phyloP scores from a whole-genome alignment of 2,113 vertebrate species.

The Seriola dumerili region DNA sequence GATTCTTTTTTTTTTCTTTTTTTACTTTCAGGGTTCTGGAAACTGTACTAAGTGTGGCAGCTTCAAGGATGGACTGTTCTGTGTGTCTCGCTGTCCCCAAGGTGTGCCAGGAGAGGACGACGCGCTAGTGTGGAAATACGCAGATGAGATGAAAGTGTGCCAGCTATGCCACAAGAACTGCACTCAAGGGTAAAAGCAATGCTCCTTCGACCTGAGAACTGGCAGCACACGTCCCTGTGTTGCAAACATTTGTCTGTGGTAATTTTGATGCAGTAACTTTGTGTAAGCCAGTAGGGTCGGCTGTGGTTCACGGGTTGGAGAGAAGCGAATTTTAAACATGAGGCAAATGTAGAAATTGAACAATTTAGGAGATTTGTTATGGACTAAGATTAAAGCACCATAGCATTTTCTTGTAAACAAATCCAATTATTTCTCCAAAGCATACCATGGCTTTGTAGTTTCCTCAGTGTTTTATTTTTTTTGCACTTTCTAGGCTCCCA shows the following conservation, averaged over 20 bases:
- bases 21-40: conserved; percentile 87
- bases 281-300: conserved; percentile 22
- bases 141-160: conserved; percentile 86
- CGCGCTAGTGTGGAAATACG: conserved; percentile 92
- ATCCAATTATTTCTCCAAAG: not conserved
- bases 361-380: not conserved
- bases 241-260: conserved; percentile 43
- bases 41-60: conserved; percentile 91
- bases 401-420: not conserved
- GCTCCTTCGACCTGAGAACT: conserved; percentile 7
- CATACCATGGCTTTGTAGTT: no score
- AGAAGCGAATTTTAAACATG: not conserved
- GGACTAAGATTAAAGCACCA: not conserved
- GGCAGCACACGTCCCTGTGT: not conserved
- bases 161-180: conserved; percentile 95
- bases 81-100: conserved; percentile 90
- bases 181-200: conserved; percentile 89
- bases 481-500: not conserved
- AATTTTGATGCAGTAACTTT: conserved; percentile 21
- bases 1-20: conserved; percentile 17
- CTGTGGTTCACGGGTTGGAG: not conserved
- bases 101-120: conserved; percentile 90
- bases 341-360: conserved; percentile 11
- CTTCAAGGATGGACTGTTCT: conserved; percentile 92
- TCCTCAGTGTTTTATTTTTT: not conserved